These are phyloP conservation scores for Heliothis peltigera DNA, from an alignment of 2,888 invertebrate species.

Conservation along the genomic window DNA sequence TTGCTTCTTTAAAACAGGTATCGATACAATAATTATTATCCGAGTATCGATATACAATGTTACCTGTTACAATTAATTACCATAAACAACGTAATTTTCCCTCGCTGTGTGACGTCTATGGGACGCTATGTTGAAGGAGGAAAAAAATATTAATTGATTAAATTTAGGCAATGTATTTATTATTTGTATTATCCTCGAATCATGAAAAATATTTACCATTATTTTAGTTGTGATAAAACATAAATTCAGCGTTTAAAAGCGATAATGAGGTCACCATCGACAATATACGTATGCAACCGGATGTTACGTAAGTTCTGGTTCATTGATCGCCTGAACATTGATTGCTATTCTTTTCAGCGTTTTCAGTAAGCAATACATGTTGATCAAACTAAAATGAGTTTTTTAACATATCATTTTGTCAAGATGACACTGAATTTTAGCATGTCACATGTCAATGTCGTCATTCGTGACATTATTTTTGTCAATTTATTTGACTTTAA, in stretches of 20 bases:
- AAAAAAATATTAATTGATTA: conserved; percentile 18
- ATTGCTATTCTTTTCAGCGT: conserved; percentile 30
- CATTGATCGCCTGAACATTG: conserved; percentile 39
- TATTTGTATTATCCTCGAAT: not conserved
- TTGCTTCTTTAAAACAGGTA: not conserved
- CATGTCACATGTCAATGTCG: conserved; percentile 49
- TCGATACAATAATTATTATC: not conserved
- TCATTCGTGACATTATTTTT: conserved; percentile 50
- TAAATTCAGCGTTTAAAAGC: not conserved
- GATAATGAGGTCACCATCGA: conserved; percentile 54
- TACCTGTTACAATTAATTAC: conserved; percentile 33
- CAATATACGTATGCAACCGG: conserved; percentile 44
- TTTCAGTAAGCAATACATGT: conserved; percentile 5
- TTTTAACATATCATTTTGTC: conserved; percentile 16
- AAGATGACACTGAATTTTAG: conserved; percentile 32
- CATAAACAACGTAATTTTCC: conserved; percentile 29
- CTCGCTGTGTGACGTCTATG: conserved; percentile 28
- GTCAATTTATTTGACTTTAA: conserved; percentile 47
- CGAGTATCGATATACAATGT: conserved; percentile 30
- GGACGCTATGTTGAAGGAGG: conserved; percentile 35
- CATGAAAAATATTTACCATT: not conserved
- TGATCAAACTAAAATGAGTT: not conserved
- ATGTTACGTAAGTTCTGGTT: conserved; percentile 45
- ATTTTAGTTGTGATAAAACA: not conserved
- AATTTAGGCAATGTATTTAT: not conserved